phyloP scores from a whole-genome alignment of 2,113 vertebrate species.

The Bos javanicus region DNA sequence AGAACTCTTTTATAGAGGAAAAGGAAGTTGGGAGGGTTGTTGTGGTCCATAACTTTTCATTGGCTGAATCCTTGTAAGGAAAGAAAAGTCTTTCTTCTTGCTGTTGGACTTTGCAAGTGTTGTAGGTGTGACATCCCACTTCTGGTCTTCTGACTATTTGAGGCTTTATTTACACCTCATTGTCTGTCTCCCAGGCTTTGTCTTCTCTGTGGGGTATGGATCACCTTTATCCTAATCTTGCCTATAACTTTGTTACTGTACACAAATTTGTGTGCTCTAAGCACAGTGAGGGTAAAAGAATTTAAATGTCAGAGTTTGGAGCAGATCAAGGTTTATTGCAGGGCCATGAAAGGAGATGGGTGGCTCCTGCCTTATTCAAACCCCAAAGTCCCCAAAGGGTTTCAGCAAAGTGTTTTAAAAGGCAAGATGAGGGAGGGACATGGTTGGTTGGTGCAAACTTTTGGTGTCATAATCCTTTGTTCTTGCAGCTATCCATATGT shows the following conservation, averaged over 20 bases:
- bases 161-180: too few species aligned
- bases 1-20: too few species aligned
- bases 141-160: too few species aligned
- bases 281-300: neutral
- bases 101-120: too few species aligned
- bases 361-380: neutral
- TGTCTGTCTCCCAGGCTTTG: too few species aligned
- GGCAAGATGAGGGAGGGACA: neutral
- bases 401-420: neutral
- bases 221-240: too few species aligned
- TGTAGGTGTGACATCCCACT: too few species aligned
- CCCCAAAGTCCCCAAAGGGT: neutral
- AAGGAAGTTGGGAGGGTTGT: too few species aligned
- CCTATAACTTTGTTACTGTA: neutral
- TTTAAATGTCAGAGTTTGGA: neutral
- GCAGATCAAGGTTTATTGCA: neutral
- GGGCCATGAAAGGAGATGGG: neutral
- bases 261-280: neutral
- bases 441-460: neutral
- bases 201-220: too few species aligned
- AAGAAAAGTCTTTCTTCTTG: too few species aligned
- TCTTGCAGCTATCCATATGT: neutral
- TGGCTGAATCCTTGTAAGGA: too few species aligned
- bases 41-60: too few species aligned
- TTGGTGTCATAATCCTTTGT: neutral